Evolutionary conservation across 2,888 invertebrate species (phyloP), one percentile per base, ranked within the genome.

Genomic region (Stegana nigrithorax): DNA sequence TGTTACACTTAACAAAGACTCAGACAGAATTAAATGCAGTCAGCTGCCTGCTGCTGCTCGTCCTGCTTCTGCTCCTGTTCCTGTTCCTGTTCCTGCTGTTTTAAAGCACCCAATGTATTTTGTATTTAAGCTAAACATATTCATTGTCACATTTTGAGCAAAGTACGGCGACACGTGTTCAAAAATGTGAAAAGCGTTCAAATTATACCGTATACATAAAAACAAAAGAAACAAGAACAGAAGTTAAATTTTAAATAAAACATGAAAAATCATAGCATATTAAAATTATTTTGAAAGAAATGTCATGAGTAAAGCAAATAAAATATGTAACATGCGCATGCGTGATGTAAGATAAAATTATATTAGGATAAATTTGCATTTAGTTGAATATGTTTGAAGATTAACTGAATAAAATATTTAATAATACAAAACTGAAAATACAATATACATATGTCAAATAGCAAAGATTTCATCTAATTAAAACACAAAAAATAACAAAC

Each of bases 291-390:
- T 36, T 36, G n/a, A 36, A n/a, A 36, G 36, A 36, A 36, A 36
- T 36, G n/a, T 67, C 68, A 71, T 71, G 72, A 72, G 66, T 72
- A 66, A 74, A 80, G 69, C 69, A 72, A 71, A 72, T 72, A 73
- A 81, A 70, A 77, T 73, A 83, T 82, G 80, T 83, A 81, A 78
- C 84, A 85, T 85, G 84, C 84, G 85, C 84, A 85, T 85, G 84
- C 84, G 83, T 85, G 85, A 85, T 85, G 85, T 85, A 82, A 83
- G 84, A 85, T 81, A 83, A 84, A 85, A 84, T 84, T 81, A 82
- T 83, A 83, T 84, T 84, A 83, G 83, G 78, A 73, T 72, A 74
- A 76, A 68, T 68, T 60, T 60, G 59, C 59, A 60, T 26, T 67
- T 60, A 12, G 8, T 59, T 59, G 12, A 29, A 23, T 25, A 27